phyloP scores from a whole-genome alignment of 2,113 vertebrate genomes.

The Camelus dromedarius region DNA sequence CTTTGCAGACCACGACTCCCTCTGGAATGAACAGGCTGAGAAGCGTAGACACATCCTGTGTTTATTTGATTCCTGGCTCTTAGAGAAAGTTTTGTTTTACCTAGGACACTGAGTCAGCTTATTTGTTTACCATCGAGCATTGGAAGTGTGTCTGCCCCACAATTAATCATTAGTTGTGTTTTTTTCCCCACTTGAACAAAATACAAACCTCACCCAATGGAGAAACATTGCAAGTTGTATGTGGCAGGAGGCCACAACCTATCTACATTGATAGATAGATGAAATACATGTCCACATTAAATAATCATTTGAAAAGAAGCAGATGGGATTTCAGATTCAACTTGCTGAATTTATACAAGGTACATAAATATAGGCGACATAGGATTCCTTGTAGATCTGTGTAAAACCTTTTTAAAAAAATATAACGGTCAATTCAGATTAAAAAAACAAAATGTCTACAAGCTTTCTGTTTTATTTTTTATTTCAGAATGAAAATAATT shows the following conservation, averaged over 20 bases:
- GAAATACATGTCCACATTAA: constrained; percentile 22
- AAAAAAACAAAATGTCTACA: not conserved
- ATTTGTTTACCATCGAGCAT: constrained; percentile 59
- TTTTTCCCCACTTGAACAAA: constrained; percentile 37
- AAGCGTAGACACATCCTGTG: constrained; percentile 48
- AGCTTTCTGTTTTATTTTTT: not conserved
- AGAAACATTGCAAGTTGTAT: constrained; percentile 36
- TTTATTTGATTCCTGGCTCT: constrained; percentile 68
- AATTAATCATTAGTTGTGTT: constrained; percentile 43
- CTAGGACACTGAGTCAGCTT: constrained; percentile 56
- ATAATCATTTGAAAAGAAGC: constrained; percentile 55
- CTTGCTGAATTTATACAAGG: constrained; percentile 27
- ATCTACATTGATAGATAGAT: constrained; percentile 23
- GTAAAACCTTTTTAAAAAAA: not conserved
- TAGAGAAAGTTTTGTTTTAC: constrained; percentile 65
- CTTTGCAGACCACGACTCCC: not conserved
- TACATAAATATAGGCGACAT: constrained; percentile 17
- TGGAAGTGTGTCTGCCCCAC: not conserved
- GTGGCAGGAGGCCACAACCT: not conserved
- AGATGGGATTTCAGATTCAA: constrained; percentile 44
- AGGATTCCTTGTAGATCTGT: not conserved
- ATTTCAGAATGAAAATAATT: constrained; percentile 30
- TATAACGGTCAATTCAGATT: not conserved
- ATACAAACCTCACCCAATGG: constrained; percentile 38
- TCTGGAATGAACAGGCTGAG: constrained; percentile 13